Conservation (phyloP, 2,888 invertebrate genomes). For the Troglohyphantes excavatus region DNA sequence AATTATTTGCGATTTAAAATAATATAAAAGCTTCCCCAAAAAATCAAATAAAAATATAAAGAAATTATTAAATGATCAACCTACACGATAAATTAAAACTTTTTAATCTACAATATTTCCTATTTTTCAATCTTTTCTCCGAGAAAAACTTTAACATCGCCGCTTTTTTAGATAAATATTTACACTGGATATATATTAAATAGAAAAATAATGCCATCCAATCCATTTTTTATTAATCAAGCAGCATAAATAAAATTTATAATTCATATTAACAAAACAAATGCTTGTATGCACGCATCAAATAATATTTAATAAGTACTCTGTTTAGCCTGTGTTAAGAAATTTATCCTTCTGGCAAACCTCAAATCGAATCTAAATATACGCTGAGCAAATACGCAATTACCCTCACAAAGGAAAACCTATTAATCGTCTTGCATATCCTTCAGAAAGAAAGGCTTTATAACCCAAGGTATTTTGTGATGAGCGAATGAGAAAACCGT, state of each 20-base stretch:
- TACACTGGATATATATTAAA: background rate
- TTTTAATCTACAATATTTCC: background rate
- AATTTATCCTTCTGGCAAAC: slow-evolving; percentile 1
- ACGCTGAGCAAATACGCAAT: background rate
- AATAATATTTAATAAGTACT: slow-evolving; percentile 3
- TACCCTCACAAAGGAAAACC: background rate
- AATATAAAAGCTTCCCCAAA: too few species aligned
- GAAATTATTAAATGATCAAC: too few species aligned
- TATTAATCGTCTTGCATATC: background rate
- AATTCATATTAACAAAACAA: slow-evolving; percentile 3
- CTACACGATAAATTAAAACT: background rate
- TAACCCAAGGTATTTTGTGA: slow-evolving; percentile 18
- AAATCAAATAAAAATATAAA: too few species aligned
- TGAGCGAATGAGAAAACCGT: slow-evolving; percentile 28
- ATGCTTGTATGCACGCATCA: background rate
- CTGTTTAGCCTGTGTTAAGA: slow-evolving; percentile 4
- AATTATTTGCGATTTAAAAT: too few species aligned
- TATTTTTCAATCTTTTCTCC: background rate
- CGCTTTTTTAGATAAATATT: background rate
- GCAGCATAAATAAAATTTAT: background rate
- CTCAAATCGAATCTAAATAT: slow-evolving; percentile 6
- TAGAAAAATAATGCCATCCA: background rate
- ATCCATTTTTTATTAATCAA: slow-evolving; percentile 5
- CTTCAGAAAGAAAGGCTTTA: background rate
- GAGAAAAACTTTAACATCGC: background rate